Evolutionary conservation across 1,140 invertebrate genomes (phyloP).

Genomic region (Neodiprion virginianus): DNA sequence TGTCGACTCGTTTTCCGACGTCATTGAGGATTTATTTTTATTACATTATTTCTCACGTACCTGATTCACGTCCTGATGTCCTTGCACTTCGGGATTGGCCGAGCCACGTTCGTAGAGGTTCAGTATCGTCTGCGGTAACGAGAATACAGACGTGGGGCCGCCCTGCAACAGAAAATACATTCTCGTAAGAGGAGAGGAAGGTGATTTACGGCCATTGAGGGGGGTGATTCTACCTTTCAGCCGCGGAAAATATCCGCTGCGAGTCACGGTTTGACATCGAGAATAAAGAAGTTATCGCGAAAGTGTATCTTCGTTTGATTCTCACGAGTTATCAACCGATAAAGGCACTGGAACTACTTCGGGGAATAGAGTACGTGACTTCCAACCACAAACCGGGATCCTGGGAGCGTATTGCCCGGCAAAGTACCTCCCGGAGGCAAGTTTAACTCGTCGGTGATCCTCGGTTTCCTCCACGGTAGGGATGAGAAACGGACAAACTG

Average conservation of each 20-base stretch:
- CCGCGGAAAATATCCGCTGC: too few species aligned
- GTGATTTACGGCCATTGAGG: too few species aligned
- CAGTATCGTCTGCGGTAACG: slow-evolving; percentile 54
- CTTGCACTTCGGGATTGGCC: slow-evolving; percentile 51
- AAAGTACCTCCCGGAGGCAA: neutral
- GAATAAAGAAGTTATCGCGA: too few species aligned
- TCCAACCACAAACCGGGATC: neutral
- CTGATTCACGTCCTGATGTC: slow-evolving; percentile 49
- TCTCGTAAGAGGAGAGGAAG: too few species aligned
- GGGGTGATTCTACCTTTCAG: too few species aligned
- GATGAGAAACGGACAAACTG: too few species aligned
- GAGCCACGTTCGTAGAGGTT: slow-evolving; percentile 56
- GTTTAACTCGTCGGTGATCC: neutral
- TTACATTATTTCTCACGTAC: slow-evolving; percentile 41
- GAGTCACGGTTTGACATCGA: too few species aligned
- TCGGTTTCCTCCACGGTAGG: neutral
- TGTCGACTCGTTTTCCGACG: neutral
- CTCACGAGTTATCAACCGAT: slow-evolving; percentile 4
- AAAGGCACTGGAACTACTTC: neutral
- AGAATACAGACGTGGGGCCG: slow-evolving; percentile 49
- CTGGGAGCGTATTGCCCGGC: neutral
- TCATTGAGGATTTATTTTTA: neutral
- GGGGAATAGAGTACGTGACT: neutral
- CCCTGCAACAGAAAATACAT: slow-evolving; percentile 41
- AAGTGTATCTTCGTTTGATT: neutral